These are phyloP conservation scores for Harmothoe impar DNA, from an alignment of 2,888 invertebrate species.

Conservation along the genomic window DNA sequence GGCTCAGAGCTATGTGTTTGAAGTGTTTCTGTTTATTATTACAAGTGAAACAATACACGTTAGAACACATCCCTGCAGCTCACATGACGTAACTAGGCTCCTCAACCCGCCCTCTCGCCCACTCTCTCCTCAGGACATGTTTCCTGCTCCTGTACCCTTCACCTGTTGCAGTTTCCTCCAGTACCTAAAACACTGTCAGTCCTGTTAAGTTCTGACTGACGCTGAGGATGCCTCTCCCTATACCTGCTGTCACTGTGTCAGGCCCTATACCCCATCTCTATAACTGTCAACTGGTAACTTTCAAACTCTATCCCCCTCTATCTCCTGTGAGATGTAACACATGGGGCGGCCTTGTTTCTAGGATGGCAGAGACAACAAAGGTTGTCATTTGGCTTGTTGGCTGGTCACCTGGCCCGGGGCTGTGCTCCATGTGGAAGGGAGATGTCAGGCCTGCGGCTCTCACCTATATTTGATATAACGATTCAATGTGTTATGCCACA, in stretches of 20 bases:
- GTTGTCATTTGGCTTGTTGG: not conserved
- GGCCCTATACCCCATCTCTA: too few species aligned
- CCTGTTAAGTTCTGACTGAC: not conserved
- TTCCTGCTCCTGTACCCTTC: not conserved
- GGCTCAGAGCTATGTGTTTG: not conserved
- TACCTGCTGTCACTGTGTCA: not conserved
- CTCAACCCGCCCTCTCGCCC: not conserved
- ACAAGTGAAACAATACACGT: not conserved
- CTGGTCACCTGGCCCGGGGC: not conserved
- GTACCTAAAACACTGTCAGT: not conserved
- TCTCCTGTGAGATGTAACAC: not conserved
- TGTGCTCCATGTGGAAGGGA: not conserved
- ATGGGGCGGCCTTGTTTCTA: not conserved
- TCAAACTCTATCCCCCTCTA: too few species aligned
- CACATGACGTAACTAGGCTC: not conserved
- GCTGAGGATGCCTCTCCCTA: not conserved
- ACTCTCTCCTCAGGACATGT: not conserved
- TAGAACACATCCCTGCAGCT: not conserved
- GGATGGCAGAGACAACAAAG: not conserved
- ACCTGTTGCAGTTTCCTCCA: constrained; percentile 9
- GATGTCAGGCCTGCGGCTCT: not conserved
- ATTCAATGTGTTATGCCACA: not conserved
- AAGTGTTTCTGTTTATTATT: constrained; percentile 17
- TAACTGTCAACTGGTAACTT: too few species aligned
- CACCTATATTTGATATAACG: not conserved